Evolutionary conservation across 2,113 vertebrate genomes (phyloP).

Genomic region (Ptilonorhynchus violaceus): DNA sequence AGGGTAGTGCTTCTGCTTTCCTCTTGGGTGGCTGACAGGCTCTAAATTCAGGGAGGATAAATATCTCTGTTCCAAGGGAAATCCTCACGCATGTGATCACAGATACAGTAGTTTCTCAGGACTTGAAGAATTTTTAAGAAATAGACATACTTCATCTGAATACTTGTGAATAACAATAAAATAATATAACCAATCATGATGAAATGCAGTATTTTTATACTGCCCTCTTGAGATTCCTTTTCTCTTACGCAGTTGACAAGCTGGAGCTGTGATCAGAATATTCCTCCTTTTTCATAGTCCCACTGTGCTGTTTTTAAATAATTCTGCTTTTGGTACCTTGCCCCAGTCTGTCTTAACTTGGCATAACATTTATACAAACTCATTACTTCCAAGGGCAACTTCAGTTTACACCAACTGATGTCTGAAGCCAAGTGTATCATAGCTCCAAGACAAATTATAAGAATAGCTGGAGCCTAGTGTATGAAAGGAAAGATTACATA

Average conservation of each 20-base stretch:
- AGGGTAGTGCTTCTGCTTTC: neutral
- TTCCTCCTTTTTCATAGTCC: neutral
- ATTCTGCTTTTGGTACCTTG: conserved; percentile 1
- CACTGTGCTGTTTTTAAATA: neutral
- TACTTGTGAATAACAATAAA: neutral
- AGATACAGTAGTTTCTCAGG: neutral
- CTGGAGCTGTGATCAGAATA: neutral
- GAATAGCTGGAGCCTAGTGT: neutral
- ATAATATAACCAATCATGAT: neutral
- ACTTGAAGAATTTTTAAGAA: neutral
- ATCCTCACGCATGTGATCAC: neutral
- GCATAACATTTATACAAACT: neutral
- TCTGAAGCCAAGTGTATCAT: neutral
- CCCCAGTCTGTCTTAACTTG: neutral
- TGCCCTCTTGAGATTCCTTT: neutral
- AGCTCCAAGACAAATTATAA: neutral
- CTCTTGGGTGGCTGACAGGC: neutral
- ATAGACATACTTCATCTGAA: neutral
- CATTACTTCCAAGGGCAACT: neutral
- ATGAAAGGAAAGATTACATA: neutral
- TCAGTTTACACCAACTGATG: neutral
- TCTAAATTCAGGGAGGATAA: neutral
- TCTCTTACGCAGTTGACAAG: neutral
- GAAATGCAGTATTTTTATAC: neutral
- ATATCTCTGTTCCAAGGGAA: neutral